phyloP scores from a whole-genome alignment of 2,888 invertebrate species.

The Leptura quadrifasciata region DNA sequence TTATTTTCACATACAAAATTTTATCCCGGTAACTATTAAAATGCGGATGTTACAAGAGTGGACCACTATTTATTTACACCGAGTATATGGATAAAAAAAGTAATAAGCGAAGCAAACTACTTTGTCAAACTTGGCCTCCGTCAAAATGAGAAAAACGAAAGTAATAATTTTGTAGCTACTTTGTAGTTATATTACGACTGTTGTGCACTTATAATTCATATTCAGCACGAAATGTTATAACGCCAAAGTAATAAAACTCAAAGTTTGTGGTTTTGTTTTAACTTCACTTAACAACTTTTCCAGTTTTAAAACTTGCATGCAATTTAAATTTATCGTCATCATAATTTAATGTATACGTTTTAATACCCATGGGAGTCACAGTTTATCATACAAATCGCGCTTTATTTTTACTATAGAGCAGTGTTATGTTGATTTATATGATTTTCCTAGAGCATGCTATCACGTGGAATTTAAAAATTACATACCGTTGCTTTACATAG shows the following conservation, averaged over 20 bases:
- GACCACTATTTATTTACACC: no score
- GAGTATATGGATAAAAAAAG: not conserved
- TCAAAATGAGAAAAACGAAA: not conserved
- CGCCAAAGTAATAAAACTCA: constrained; percentile 25
- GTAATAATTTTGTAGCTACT: constrained; percentile 19
- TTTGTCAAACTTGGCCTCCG: not conserved
- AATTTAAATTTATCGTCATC: constrained; percentile 19
- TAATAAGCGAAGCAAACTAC: not conserved
- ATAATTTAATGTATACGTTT: constrained; percentile 23
- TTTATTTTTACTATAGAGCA: not conserved
- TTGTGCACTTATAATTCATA: constrained; percentile 22
- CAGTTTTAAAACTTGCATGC: constrained; percentile 27
- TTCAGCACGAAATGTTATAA: constrained; percentile 17
- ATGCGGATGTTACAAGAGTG: no score
- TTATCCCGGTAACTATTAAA: no score
- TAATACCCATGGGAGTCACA: not conserved
- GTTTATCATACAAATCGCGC: not conserved
- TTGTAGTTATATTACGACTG: constrained; percentile 16
- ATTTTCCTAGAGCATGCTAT: not conserved
- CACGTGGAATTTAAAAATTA: not conserved
- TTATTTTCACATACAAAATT: no score
- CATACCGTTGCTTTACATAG: no score
- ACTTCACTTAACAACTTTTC: constrained; percentile 28
- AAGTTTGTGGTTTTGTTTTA: constrained; percentile 33
- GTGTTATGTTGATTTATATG: not conserved